Percentiles rank a stretch among this genome's conserved stretches.
Evolutionary conservation across 2,113 vertebrate species (phyloP).

Genomic region (Callithrix jacchus): DNA sequence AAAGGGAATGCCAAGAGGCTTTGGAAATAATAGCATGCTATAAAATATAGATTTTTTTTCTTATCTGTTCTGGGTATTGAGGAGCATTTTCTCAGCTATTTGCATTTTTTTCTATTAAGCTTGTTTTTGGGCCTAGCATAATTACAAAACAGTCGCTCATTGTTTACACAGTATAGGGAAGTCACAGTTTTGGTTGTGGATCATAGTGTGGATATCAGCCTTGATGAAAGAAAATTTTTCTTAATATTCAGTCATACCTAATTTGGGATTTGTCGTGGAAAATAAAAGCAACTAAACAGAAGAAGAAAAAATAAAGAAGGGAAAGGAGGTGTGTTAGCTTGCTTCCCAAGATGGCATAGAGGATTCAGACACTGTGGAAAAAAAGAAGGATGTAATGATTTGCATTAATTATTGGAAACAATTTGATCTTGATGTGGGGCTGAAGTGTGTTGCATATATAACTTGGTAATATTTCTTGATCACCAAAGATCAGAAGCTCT

Average conservation of each 20-base stretch:
- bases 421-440: neutral
- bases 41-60: conserved; percentile 29
- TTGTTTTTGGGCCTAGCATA: neutral
- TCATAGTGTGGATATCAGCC: neutral
- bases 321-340: neutral
- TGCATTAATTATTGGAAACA: conserved; percentile 20
- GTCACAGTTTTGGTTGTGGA: neutral
- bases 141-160: neutral
- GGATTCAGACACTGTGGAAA: neutral
- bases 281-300: neutral
- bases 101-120: neutral
- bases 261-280: neutral
- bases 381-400: neutral
- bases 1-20: neutral
- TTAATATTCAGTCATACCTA: neutral
- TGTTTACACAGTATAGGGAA: neutral
- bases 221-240: neutral
- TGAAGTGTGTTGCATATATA: neutral
- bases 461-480: conserved; percentile 12
- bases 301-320: neutral
- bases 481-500: conserved; percentile 19
- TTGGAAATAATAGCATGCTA: neutral
- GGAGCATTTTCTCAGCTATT: neutral
- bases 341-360: neutral
- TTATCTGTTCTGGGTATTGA: neutral